A percentile compares a stretch with the other conserved stretches of the same genome.
These are phyloP conservation scores for Leucophora obtusa DNA, from an alignment of 2,888 invertebrate genomes.

Conservation along the genomic window DNA sequence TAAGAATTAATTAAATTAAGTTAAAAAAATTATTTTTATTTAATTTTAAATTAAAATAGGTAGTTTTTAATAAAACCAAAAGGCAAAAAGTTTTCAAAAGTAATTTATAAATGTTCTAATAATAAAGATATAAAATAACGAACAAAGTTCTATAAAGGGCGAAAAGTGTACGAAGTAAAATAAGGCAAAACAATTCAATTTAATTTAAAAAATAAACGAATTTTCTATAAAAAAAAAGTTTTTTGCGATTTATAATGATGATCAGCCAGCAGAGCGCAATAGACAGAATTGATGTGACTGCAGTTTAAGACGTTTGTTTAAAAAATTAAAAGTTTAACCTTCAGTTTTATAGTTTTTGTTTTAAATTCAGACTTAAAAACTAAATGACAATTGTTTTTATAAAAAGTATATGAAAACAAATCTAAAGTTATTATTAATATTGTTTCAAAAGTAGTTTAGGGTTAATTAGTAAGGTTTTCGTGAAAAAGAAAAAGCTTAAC, in stretches of 20 bases:
- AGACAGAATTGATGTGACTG: not conserved
- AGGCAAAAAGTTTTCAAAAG: constrained; percentile 43
- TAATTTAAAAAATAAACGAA: constrained; percentile 8
- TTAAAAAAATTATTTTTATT: constrained; percentile 37
- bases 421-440: constrained; percentile 6
- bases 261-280: constrained; percentile 41
- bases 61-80: constrained; percentile 55
- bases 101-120: constrained; percentile 11
- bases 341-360: constrained; percentile 3
- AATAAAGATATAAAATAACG: constrained; percentile 27
- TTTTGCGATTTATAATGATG: constrained; percentile 1
- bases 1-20: constrained; percentile 53
- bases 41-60: constrained; percentile 52
- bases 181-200: constrained; percentile 28
- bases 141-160: constrained; percentile 22
- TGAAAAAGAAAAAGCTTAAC: constrained; percentile 21
- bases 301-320: not conserved
- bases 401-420: constrained; percentile 30
- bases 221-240: not conserved
- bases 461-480: not conserved
- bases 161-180: not conserved
- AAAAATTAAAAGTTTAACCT: constrained; percentile 1
- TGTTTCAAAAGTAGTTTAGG: not conserved
- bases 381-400: constrained; percentile 24
- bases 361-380: constrained; percentile 16